Evolutionary conservation across 2,113 vertebrate genomes (phyloP), one percentile per base, ranked within the genome.

Genomic region (Alaudala cheleensis): DNA sequence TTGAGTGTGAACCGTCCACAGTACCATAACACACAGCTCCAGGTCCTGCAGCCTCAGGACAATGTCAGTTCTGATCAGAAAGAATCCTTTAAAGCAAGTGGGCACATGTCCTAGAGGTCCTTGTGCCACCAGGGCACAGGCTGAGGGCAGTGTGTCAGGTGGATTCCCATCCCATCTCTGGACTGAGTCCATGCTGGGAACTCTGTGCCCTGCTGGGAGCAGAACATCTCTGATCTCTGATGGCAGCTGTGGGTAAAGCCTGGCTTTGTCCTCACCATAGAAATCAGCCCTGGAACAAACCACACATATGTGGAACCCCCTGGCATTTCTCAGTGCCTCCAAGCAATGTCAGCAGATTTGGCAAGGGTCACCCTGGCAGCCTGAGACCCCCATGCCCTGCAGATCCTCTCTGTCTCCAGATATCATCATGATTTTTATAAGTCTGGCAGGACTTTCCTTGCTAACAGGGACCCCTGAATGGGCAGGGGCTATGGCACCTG

Each of bases 101-200:
- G 20, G 14, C 10, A 49, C 0, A 0, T 3, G 6, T 65, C n/a
- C n/a, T 31, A 31, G 51, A 83, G 15, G 8, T 45, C 24, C 26
- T 76, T 45, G 40, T 82, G 53, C 26, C 26, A 31, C 4, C 14
- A 0, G 40, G 11, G 11, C 66, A 50, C 34, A 61, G n/a, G 42
- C 15, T 0, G 0, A 50, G 12, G 26, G 21, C 15, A 4, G 39
- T 16, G 31, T 1, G 0, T 47, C 56, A 29, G 28, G 17, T n/a
- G 73, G 23, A 15, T 21, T 83, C 53, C 44, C 2, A 0, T 16
- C 42, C 66, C 12, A 4, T 57, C 29, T 2, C 1, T 29, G 69
- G 18, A 12, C 61, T 57, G 37, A 14, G 39, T 5, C 76, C 1
- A 0, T 26, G 29, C 44, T 34, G 47, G 39, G 47, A 29, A 1